These are phyloP conservation scores for Polyommatus icarus DNA, from an alignment of 2,888 invertebrate genomes.

Conservation along the genomic window DNA sequence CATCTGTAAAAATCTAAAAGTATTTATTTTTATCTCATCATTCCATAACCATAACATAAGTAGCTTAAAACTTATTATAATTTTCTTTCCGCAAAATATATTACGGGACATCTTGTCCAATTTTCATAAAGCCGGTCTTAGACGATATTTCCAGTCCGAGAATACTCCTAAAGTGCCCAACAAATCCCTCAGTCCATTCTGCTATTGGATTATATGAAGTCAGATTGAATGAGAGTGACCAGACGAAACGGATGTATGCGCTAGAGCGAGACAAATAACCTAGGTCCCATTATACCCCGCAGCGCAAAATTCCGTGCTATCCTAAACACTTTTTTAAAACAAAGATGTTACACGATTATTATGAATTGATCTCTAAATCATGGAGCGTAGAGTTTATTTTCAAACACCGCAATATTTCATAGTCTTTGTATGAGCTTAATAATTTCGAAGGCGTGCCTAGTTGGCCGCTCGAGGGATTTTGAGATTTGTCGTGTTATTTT, in stretches of 20 bases:
- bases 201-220: slow-evolving; percentile 68
- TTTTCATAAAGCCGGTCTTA: slow-evolving; percentile 56
- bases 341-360: slow-evolving; percentile 43
- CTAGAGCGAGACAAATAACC: slow-evolving; percentile 43
- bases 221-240: slow-evolving; percentile 64
- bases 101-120: slow-evolving; percentile 40
- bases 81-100: slow-evolving; percentile 20
- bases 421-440: slow-evolving; percentile 65
- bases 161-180: slow-evolving; percentile 57
- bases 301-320: slow-evolving; percentile 72
- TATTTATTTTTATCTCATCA: neutral
- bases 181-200: slow-evolving; percentile 65
- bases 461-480: slow-evolving; percentile 70
- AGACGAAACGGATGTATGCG: slow-evolving; percentile 44
- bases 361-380: slow-evolving; percentile 41
- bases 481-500: slow-evolving; percentile 72
- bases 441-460: slow-evolving; percentile 77
- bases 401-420: slow-evolving; percentile 28
- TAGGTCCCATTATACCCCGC: slow-evolving; percentile 56
- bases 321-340: slow-evolving; percentile 63
- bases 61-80: neutral
- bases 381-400: slow-evolving; percentile 43
- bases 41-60: neutral
- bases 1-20: neutral
- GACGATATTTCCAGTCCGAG: slow-evolving; percentile 54